These are phyloP conservation scores for Oreochromis mossambicus DNA, from an alignment of 2,797 vertebrate species.

Conservation along the genomic window DNA sequence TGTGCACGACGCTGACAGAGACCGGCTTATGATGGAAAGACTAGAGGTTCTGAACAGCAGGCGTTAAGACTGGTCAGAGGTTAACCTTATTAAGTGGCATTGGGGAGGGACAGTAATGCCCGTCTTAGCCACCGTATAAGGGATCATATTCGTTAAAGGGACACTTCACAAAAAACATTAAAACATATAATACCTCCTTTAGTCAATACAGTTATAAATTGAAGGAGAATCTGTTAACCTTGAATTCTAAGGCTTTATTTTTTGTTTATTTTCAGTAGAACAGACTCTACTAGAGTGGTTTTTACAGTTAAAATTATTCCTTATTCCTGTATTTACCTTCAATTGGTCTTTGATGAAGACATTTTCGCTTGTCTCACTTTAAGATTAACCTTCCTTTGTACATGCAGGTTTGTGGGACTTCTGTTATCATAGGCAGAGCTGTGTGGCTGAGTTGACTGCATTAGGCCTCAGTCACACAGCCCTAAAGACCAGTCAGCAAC, in stretches of 20 bases:
- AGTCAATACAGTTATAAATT: not conserved
- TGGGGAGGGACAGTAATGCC: not conserved
- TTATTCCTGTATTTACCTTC: not conserved
- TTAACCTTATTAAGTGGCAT: not conserved
- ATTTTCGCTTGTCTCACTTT: not conserved
- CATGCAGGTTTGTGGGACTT: not conserved
- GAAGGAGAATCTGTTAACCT: not conserved
- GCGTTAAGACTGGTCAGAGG: not conserved
- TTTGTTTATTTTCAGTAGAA: not conserved
- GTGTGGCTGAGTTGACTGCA: not conserved
- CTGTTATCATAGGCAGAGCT: not conserved
- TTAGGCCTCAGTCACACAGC: not conserved
- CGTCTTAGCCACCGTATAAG: not conserved
- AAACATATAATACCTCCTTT: not conserved
- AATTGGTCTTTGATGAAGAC: not conserved
- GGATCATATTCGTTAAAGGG: not conserved
- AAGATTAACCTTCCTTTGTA: not conserved
- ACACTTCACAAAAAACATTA: not conserved
- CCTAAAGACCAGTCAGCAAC: not conserved
- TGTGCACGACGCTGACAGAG: not conserved
- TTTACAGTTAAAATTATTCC: not conserved
- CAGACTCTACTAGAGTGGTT: too few relatives aligned
- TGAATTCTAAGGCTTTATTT: not conserved
- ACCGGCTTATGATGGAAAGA: not conserved
- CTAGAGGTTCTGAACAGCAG: not conserved